Conservation (phyloP, 2,797 vertebrate species). For the Microctenopoma stevenorrisi region DNA sequence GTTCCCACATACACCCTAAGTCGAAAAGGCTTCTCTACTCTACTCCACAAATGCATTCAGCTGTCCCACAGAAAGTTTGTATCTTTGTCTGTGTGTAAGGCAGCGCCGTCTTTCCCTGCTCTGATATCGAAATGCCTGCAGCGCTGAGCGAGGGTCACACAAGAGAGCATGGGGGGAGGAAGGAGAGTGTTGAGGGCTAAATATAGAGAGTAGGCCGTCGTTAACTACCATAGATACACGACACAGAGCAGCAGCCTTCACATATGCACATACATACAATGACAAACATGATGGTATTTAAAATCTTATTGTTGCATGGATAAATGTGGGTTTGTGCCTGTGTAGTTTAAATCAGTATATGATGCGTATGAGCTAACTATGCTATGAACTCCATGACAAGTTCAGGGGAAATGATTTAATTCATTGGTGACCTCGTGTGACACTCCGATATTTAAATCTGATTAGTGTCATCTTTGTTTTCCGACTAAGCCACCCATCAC, state of each 20-base stretch:
- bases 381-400: slow-evolving; percentile 14
- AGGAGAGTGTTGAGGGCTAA: slow-evolving; percentile 76
- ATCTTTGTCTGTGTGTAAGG: slow-evolving; percentile 48
- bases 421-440: slow-evolving; percentile 56
- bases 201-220: slow-evolving; percentile 81
- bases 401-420: slow-evolving; percentile 35
- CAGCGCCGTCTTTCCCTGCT: slow-evolving; percentile 63
- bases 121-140: slow-evolving; percentile 85
- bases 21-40: slow-evolving; percentile 1
- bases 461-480: slow-evolving; percentile 17
- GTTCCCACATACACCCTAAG: neutral
- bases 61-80: slow-evolving; percentile 25
- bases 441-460: neutral
- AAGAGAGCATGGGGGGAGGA: slow-evolving; percentile 60
- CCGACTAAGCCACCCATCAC: slow-evolving; percentile 15
- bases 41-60: slow-evolving; percentile 19
- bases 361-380: slow-evolving; percentile 4
- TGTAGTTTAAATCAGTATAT: slow-evolving; percentile 26
- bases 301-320: slow-evolving; percentile 12
- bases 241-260: slow-evolving; percentile 61
- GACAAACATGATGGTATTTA: slow-evolving; percentile 11
- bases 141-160: slow-evolving; percentile 76
- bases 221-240: slow-evolving; percentile 78
- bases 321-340: slow-evolving; percentile 9
- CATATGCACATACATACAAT: slow-evolving; percentile 37